Evolutionary conservation across 1,140 invertebrate species (phyloP), one percentile per base, ranked within the genome.

Genomic region (Hyles vespertilio): DNA sequence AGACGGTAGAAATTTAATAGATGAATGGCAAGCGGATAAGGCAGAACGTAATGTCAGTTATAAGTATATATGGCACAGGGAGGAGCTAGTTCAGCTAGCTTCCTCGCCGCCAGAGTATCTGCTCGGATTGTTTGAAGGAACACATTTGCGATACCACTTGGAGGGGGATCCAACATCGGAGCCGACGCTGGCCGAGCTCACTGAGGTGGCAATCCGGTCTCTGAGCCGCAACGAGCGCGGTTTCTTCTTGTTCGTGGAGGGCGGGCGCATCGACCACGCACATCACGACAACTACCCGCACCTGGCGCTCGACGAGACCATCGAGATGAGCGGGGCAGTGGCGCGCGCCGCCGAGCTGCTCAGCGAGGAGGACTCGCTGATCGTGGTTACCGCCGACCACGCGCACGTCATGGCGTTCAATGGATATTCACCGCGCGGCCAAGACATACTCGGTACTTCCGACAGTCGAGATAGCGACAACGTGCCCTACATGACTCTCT

Each of bases 231-330:
- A 96, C 81, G 87, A 93, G 7, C 92, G 94, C 48, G 97, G 97
- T 32, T 98, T 93, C 83, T 96, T 98, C 77, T 85, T 98, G 9
- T 94, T 98, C 71, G 94, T 98, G 5, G 97, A 98, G 92, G 96
- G 93, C 6, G 94, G 94, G 0, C 92, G 92, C 57, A 97, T 98
- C 36, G 96, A 98, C 76, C 91, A 94, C 55, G 96, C 93, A 0
- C 95, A 97, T 79, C 96, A 97, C 74, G 84, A 91, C 1, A 95
- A 93, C 69, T 90, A 90, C 58, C 95, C 94, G 1, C 86, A 91
- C 53, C 81, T 93, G 34, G 94, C 96, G 0, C 60, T 84, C 3
- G 87, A 92, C 62, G 93, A 94, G 70, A 92, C 93, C 0, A 79
- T 92, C 0, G 91, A 93, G 69, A 81, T 94, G 59, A 89, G 90